Conservation (phyloP, 2,113 vertebrate species). For the Colaptes auratus region DNA sequence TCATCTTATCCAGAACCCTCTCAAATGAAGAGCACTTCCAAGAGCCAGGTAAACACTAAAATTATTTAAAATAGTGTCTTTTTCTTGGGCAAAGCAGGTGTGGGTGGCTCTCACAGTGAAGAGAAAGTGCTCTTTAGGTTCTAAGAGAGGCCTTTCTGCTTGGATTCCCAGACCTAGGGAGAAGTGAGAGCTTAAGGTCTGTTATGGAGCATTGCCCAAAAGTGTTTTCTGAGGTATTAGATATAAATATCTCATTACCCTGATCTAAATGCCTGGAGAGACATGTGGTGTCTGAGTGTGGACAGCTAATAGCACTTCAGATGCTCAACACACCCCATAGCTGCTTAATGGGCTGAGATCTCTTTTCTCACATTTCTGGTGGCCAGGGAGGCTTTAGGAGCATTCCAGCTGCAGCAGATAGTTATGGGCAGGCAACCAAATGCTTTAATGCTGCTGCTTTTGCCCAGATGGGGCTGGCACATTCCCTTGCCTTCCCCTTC, state of each 20-base stretch:
- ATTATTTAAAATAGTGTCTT: fast-evolving
- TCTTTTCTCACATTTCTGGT: neutral
- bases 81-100: neutral
- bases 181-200: neutral
- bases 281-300: neutral
- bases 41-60: slow-evolving; percentile 80
- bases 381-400: neutral
- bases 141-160: neutral
- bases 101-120: neutral
- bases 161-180: neutral
- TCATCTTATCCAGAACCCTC: slow-evolving; percentile 84
- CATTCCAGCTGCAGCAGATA: neutral
- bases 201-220: neutral
- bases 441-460: neutral
- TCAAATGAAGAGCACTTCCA: slow-evolving; percentile 78
- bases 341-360: neutral
- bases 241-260: neutral
- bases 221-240: neutral
- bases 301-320: neutral
- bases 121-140: neutral
- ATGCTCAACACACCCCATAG: neutral
- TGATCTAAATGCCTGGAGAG: neutral
- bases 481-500: neutral
- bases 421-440: neutral
- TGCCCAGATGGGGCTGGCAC: neutral